Base-by-base conservation (phyloP, 2,888 invertebrate species). In the Aphelenchoides bicaudatus region DNA sequence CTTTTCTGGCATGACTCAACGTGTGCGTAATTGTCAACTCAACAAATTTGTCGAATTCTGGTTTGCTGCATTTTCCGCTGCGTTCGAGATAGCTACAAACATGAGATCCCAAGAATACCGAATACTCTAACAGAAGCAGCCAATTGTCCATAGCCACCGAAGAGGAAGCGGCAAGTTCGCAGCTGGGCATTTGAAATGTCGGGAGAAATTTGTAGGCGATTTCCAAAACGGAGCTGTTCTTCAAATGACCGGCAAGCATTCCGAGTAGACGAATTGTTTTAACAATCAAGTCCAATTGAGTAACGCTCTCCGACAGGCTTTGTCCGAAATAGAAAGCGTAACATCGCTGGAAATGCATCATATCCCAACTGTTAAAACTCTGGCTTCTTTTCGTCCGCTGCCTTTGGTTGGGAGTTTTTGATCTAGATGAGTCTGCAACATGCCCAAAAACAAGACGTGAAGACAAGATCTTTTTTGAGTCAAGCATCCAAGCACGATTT, bases 101-200 rank as follows among this genome's bases (percentile, higher is more conserved):
- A 23, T 25, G 27, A 43, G 16, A 25, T 27, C 43, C 43, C 13
- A 43, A n/a, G 2, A 25, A n/a, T 13, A 43, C 43, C 13, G 43
- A 43, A 25, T 25, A 43, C 13, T 43, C 16, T 23, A 43, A 23
- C 10, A 43, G 27, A 16, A 3, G 23, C 16, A 43, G 16, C 43
- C 43, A 43, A 43, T 43, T 43, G 13, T 43, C 43, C 43, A 43
- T n/a, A 10, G 27, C 13, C 27, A 25, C 27, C 4, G 27, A 16
- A 10, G 43, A 43, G 16, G 23, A 3, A 16, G 23, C 43, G 25
- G 23, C 43, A n/a, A 16, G 23, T 27, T 43, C 43, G 3, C 23
- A 43, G 27, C 43, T 43, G 10, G 43, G 43, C 43, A 43, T 43
- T 16, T 27, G 43, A 43, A n/a, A 43, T n/a, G 43, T 43, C 13